Evolutionary conservation across 2,113 vertebrate species (phyloP).

Genomic region (Percopsis transmontana): DNA sequence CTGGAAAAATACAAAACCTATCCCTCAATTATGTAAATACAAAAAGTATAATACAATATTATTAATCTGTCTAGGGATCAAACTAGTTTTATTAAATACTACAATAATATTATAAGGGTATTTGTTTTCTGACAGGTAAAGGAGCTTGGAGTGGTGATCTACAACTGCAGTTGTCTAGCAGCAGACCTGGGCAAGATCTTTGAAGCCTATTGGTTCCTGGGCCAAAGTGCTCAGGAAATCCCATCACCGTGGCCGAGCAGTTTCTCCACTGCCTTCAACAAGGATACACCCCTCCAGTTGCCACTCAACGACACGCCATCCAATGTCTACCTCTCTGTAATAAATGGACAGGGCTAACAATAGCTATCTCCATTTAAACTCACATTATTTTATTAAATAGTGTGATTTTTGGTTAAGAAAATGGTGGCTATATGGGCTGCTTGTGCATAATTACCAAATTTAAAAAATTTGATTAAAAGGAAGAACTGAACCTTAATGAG

Average conservation of each 20-base stretch:
- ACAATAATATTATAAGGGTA: no score
- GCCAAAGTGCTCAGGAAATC: conserved; percentile 73
- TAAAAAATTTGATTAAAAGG: no score
- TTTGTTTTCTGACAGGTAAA: conserved; percentile 90
- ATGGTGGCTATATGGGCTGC: no score
- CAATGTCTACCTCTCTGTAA: conserved; percentile 86
- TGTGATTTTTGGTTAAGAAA: no score
- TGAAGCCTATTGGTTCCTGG: conserved; percentile 89
- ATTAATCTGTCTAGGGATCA: not conserved
- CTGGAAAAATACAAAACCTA: not conserved
- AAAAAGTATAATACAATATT: not conserved
- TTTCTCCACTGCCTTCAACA: conserved; percentile 85
- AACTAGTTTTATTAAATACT: not conserved
- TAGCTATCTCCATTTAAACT: no score
- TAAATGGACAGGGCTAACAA: conserved; percentile 1
- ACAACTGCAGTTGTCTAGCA: conserved; percentile 92
- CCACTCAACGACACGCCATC: conserved; percentile 81
- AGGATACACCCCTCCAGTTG: conserved; percentile 82
- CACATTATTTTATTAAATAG: no score
- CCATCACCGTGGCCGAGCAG: conserved; percentile 84
- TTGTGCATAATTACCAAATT: no score
- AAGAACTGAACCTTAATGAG: no score
- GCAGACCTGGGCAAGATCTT: conserved; percentile 90
- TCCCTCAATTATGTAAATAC: not conserved
- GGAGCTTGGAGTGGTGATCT: conserved; percentile 85